Base-by-base conservation (phyloP, 2,113 vertebrate species). In the Talpa occidentalis region DNA sequence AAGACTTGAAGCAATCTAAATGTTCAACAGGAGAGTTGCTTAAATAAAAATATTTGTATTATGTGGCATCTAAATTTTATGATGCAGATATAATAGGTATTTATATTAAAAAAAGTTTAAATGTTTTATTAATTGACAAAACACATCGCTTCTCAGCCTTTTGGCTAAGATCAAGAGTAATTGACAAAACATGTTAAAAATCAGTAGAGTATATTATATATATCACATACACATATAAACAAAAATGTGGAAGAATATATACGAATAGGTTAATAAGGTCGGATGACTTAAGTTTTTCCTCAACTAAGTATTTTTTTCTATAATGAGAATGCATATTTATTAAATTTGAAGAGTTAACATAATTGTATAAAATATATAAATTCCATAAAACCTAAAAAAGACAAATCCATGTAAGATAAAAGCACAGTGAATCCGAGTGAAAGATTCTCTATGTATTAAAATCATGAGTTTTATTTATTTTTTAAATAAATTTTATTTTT, bases 231-330 rank as follows among this genome's bases (percentile, higher is more conserved):
- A 62, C 3, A 67, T 10, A 92, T 0, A 79, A 10, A 79, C 47
- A 86, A 85, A 88, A 28, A 69, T 59, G 47, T 84, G 40, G 22
- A 67, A 74, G 6, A 88, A 67, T 56, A 80, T 14, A 49, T 12
- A 56, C 7, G 19, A 40, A 85, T 15, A 66, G 19, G 37, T 70
- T 92, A 96, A 72, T 35, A 86, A 87, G 3, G 32, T 49, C 52
- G 22, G 44, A 47, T 26, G 19, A 21, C 76, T 66, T 85, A 1
- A 14, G 69, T 15, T 60, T 82, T 93, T 81, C 2, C 28, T 86
- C 12, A 78, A 24, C n/a, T 80, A 56, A n/a, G 30, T 69, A 76
- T 64, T 88, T 95, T 83, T 92, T 80, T 90, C n/a, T 90, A 59
- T 40, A 92, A 42, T 47, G 2, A 93, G 19, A 8, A 37, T 78